Base-by-base conservation (phyloP, 1,140 invertebrate species). In the Spodoptera frugiperda region DNA sequence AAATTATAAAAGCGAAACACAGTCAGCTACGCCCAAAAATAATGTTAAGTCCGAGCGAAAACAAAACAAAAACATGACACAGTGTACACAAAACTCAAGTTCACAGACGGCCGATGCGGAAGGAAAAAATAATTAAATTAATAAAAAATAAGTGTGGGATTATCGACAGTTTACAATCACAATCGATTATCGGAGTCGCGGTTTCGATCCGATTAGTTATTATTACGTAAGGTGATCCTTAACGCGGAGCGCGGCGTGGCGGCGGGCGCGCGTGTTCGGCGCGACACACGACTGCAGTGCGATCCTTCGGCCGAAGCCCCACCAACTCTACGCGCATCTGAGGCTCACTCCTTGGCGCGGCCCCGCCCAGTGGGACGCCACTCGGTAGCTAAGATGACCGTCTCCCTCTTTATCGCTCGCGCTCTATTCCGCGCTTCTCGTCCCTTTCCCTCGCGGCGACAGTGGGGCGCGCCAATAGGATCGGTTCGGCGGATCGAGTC, bases 331-430 rank as follows among this genome's bases (percentile, higher is more conserved):
- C 89, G 91, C 92, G 91, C 89, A 92, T 92, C 91, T 92, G 90
- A 92, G 92, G 88, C 90, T 87, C 90, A 79, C 89, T 93, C 91
- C 92, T 92, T 92, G 86, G 87, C 87, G 84, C 89, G 87, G 91
- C 92, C 89, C 92, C 92, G 92, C 92, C 92, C 92, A 93, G 91
- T 93, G 92, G 92, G 92, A 92, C 91, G 91, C 92, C 79, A 91
- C 91, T 90, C 90, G 87, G 82, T 83, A 82, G 85, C 89, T 92
- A 92, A 92, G 91, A 92, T 92, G 88, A 92, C 91, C 90, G 84
- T 89, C 87, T 86, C 87, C 84, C 85, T 93, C 92, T 82, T 84
- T 84, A 68, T 93, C 87, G 19, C 87, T 55, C 92, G n/a, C 76
- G 44, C 0, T n/a, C 30, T 1, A 6, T 70, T 79, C 63, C 51